Conservation (phyloP, 2,797 vertebrate genomes). For the Chlorospingus flavigularis region DNA sequence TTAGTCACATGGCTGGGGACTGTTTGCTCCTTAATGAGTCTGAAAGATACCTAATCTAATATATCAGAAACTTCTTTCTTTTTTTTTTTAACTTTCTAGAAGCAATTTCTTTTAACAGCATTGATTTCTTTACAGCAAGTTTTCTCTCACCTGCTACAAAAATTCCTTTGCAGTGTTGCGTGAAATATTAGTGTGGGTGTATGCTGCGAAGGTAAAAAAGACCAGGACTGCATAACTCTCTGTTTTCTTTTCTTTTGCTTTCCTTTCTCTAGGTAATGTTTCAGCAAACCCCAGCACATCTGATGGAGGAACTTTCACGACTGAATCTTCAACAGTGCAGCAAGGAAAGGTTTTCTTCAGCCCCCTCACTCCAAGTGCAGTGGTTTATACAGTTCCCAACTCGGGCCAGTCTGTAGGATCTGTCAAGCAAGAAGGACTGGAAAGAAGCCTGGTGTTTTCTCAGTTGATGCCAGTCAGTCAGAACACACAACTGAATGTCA, state of each 20-base stretch:
- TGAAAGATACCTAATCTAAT: slow-evolving; percentile 12
- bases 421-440: slow-evolving; percentile 95
- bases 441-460: slow-evolving; percentile 86
- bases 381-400: slow-evolving; percentile 89
- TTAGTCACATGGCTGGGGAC: slow-evolving; percentile 25
- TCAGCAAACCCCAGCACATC: slow-evolving; percentile 82
- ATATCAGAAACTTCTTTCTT: background rate
- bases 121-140: background rate
- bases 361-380: slow-evolving; percentile 85
- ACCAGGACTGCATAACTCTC: background rate
- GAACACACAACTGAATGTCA: slow-evolving; percentile 83
- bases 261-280: slow-evolving; percentile 79
- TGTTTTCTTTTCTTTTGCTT: slow-evolving; percentile 2
- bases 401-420: slow-evolving; percentile 76
- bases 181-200: background rate
- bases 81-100: background rate
- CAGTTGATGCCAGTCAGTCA: slow-evolving; percentile 88
- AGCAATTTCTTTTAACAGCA: background rate
- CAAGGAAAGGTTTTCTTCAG: slow-evolving; percentile 90
- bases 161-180: background rate
- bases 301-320: slow-evolving; percentile 83
- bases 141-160: background rate
- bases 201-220: background rate
- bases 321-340: slow-evolving; percentile 76
- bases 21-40: slow-evolving; percentile 12